Percentiles rank a stretch among this genome's conserved stretches.
Conservation (phyloP, 2,888 invertebrate species). For the Microplitis deprimator region DNA sequence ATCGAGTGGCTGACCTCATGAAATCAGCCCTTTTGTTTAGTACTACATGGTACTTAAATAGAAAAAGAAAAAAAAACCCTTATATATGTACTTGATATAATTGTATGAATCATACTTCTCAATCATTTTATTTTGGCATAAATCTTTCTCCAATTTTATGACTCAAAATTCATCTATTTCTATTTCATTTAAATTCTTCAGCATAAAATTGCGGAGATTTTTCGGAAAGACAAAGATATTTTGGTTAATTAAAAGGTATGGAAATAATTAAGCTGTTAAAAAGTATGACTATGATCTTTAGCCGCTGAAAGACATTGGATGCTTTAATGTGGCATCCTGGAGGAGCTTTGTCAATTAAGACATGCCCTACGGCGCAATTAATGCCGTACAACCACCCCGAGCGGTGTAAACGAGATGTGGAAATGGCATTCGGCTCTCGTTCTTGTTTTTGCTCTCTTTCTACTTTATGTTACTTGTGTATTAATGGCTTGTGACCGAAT, state of each 20-base stretch:
- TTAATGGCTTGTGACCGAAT: not conserved
- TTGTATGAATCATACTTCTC: constrained; percentile 25
- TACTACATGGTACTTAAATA: constrained; percentile 4
- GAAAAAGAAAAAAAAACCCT: not conserved
- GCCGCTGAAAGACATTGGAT: constrained; percentile 36
- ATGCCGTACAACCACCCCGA: constrained; percentile 56
- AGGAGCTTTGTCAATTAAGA: constrained; percentile 66
- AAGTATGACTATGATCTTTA: constrained; percentile 44
- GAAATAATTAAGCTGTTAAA: not conserved
- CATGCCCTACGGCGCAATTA: constrained; percentile 59
- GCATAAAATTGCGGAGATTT: too few species aligned
- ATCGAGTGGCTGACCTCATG: constrained; percentile 62
- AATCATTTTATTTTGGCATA: not conserved
- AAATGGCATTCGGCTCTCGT: constrained; percentile 53
- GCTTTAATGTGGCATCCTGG: constrained; percentile 58
- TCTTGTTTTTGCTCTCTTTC: not conserved
- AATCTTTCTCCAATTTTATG: not conserved
- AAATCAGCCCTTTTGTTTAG: constrained; percentile 45
- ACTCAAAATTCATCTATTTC: too few species aligned
- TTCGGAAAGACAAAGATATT: not conserved
- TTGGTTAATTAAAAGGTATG: not conserved
- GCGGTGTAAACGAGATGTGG: constrained; percentile 62
- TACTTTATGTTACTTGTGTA: not conserved
- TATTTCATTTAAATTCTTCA: too few species aligned
- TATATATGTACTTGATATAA: constrained; percentile 9